Base-by-base conservation (phyloP, 1,140 invertebrate genomes). In the Eubasilissa regina region DNA sequence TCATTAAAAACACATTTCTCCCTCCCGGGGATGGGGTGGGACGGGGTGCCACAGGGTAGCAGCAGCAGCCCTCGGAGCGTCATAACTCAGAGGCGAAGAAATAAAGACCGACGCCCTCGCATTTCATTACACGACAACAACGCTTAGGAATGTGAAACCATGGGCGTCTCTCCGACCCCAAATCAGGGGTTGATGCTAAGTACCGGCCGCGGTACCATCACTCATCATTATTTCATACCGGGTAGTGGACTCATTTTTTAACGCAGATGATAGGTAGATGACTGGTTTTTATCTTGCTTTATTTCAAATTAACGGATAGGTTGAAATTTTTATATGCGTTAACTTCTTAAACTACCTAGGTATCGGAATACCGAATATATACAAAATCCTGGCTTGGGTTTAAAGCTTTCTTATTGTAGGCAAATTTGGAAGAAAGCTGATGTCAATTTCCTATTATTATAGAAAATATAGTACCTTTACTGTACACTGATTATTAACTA, bases 121-220 rank as follows among this genome's bases (percentile, higher is more conserved):
- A 82, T 82, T 82, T 82, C 78, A 82, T 82, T 82, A 82, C 81
- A 82, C 81, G 81, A 82, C 81, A 82, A 82, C 81, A 82, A 74
- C 81, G 81, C 78, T 66, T 64, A 82, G 78, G 81, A 82, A 82
- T 82, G 81, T 80, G 81, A 74, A 58, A 74, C 70, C 70, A 55
- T 74, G 35, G 48, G 70, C 51, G 13, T 47, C 44, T 6, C 15
- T 48, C 17, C 66, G 12, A 10, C 47, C 66, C 45, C 45, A 17
- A 25, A 70, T 51, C 66, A 70, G 47, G 47, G 47, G 66, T 66
- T 44, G 15, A 15, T n/a, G 62, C 44, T 70, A 70, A 70, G 66
- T 48, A 51, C 70, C 77, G 77, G 45, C 77, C 75, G 73, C 78
- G 72, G 78, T 19, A 15, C 73, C 62, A 66, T 58, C 72, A 77